A percentile compares a stretch with the other conserved stretches of the same genome.
These are phyloP conservation scores for Syrrhaptes paradoxus DNA, from an alignment of 2,113 vertebrate species.

Conservation along the genomic window DNA sequence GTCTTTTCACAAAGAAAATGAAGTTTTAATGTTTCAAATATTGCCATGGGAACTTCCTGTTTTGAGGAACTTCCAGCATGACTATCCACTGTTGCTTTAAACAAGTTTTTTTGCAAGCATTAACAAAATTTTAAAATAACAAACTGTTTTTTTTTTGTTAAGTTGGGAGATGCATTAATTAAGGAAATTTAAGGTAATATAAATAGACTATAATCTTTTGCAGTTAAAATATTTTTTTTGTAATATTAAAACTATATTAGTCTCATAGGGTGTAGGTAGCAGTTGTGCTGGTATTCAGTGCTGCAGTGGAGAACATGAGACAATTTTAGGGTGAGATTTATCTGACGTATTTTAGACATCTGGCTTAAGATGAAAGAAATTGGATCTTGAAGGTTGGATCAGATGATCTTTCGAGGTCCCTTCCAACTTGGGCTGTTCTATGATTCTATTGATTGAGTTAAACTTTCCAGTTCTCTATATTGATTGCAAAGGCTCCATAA, in stretches of 20 bases:
- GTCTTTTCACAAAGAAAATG: constrained; percentile 32
- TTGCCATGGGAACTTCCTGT: background rate
- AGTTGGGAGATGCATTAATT: background rate
- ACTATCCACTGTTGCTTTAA: background rate
- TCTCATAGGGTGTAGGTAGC: background rate
- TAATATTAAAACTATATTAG: background rate
- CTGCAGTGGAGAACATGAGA: background rate
- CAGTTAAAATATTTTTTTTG: background rate
- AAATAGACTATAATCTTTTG: background rate
- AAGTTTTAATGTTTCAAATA: constrained; percentile 25
- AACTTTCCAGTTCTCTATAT: background rate
- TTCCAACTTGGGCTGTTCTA: background rate
- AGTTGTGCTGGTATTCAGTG: background rate
- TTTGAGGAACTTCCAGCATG: constrained; percentile 1
- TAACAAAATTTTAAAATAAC: background rate
- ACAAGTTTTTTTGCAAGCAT: background rate
- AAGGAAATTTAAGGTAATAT: background rate
- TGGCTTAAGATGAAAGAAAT: background rate
- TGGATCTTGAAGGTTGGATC: background rate
- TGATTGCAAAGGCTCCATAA: background rate
- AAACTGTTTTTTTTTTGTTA: background rate
- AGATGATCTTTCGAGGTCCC: background rate
- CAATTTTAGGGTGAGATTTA: background rate
- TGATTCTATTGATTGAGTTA: background rate
- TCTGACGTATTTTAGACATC: background rate